Evolutionary conservation across 2,113 vertebrate species (phyloP), one percentile per base, ranked within the genome.

Genomic region (Brachirus orientalis): DNA sequence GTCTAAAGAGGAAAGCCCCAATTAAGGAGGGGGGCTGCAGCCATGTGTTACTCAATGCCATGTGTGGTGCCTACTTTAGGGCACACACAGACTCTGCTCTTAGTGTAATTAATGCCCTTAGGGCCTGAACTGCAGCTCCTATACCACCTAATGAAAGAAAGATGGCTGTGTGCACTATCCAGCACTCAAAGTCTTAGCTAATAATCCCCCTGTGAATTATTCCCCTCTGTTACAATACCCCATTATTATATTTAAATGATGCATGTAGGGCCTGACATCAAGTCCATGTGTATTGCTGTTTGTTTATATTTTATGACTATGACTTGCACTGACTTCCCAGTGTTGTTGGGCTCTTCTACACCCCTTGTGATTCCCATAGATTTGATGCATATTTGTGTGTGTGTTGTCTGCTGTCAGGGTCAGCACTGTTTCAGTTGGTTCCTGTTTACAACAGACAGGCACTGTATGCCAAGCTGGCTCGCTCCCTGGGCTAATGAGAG

Each of bases 161-260:
- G 69, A 89, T 89, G 79, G 40, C 64, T 78, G 61, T 44, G 33
- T 37, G 40, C 72, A 72, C 28, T 37, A 64, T 71, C 40, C 40
- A 45, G 56, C 56, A 17, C 69, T 62, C 61, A 50, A 63, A 62
- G 72, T 66, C 59, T 71, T 37, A 20, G 56, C 58, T 71, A 77
- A 83, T 77, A 81, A 82, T 78, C 43, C 56, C n/a, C 69, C 67
- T 69, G 66, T 64, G 62, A 41, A 69, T 73, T 82, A 79, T 85
- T 88, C 46, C 71, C 78, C 56, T 66, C 58, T 68, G 68, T 59
- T 71, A 85, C 80, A 86, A 85, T 79, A 85, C 33, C 60, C 61
- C 36, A 60, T 59, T 90, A 85, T 91, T 86, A 86, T 81, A 86
- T 87, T 87, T 54, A 89, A 89, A 88, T 84, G 77, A 86, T 86